Percentiles rank a stretch among this genome's conserved stretches.
These are phyloP conservation scores for Lycia hirtaria DNA, from an alignment of 2,888 invertebrate species.

Conservation along the genomic window DNA sequence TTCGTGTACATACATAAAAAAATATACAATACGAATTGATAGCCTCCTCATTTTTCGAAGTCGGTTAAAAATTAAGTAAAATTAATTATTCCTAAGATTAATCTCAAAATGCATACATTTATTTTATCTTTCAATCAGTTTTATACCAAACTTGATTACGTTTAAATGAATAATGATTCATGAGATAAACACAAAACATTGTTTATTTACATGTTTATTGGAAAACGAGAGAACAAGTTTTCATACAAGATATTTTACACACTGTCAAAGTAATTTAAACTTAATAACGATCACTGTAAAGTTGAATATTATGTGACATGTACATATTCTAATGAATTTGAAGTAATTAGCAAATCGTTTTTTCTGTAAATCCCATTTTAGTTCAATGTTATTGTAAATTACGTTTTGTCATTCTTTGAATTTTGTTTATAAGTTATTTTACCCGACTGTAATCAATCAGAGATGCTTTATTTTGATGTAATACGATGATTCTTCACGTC, in stretches of 20 bases:
- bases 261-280: not conserved
- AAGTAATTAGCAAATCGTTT: constrained; percentile 19
- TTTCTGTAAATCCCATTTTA: constrained; percentile 9
- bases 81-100: not conserved
- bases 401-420: not conserved
- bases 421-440: not conserved
- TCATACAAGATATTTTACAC: not conserved
- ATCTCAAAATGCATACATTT: constrained; percentile 18
- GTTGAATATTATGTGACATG: not conserved
- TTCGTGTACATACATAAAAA: no score
- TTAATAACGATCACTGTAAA: not conserved
- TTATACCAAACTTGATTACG: constrained; percentile 13
- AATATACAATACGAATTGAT: no score
- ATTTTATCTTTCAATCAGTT: constrained; percentile 25
- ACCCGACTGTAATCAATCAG: no score
- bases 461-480: no score
- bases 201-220: constrained; percentile 41
- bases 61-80: not conserved
- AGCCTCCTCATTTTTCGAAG: no score
- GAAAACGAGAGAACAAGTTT: constrained; percentile 27
- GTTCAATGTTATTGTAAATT: constrained; percentile 10
- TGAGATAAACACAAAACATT: constrained; percentile 18
- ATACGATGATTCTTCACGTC: no score
- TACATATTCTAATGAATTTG: constrained; percentile 4
- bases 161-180: constrained; percentile 14